Evolutionary conservation across 2,888 invertebrate genomes (phyloP).

Genomic region (Morinoia aosen): DNA sequence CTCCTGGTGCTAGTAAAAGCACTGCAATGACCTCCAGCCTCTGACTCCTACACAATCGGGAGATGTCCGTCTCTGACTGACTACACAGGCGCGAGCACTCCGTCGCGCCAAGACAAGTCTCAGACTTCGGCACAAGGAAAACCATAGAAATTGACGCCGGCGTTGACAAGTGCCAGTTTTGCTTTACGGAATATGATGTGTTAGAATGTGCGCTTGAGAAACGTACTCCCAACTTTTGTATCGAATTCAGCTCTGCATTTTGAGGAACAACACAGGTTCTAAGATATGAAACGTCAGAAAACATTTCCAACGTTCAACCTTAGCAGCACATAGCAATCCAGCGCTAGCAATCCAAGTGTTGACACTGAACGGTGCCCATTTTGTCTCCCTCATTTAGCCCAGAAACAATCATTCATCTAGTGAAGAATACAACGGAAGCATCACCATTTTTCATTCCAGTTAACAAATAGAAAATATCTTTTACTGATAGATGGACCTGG

Average conservation of each 20-base stretch:
- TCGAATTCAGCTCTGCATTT: neutral
- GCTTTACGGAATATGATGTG: neutral
- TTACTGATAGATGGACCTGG: too few relatives aligned
- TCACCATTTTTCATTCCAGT: neutral
- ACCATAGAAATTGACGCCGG: neutral
- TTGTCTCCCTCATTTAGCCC: neutral
- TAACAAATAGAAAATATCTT: neutral
- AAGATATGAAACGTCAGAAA: neutral
- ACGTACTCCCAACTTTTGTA: neutral
- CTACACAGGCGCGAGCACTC: neutral
- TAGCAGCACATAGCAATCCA: neutral
- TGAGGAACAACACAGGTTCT: neutral
- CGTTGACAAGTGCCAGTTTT: neutral
- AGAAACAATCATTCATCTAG: neutral
- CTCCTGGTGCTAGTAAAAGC: neutral
- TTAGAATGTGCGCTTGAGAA: neutral
- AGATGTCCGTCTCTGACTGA: neutral
- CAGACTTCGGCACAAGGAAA: neutral
- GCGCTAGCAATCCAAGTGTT: too few relatives aligned
- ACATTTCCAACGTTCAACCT: neutral
- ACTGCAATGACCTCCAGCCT: neutral
- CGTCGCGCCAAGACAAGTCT: neutral
- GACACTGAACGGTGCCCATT: neutral
- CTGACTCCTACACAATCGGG: neutral
- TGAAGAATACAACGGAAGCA: neutral